Base-by-base conservation (phyloP, 2,888 invertebrate species). In the Spatulosminthurus flaviceps region DNA sequence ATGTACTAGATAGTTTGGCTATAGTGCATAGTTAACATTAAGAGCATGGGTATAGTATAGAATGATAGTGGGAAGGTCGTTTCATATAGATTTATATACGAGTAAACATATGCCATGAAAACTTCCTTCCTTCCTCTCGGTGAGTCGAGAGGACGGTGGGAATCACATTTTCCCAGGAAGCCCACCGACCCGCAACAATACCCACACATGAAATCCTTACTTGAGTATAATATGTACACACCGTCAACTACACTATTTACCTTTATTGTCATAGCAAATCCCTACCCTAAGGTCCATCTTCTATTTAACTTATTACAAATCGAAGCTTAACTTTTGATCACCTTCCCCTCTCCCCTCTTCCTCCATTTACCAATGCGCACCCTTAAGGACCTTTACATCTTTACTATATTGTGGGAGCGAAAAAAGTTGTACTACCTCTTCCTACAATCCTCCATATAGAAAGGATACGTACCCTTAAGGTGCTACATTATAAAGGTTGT, bases 161-260 rank as follows among this genome's bases (percentile, higher is more conserved):
- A 74, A 71, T 71, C 41, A 29, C 34, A 29, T 72, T 70, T 78
- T 72, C 71, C 61, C 75, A 75, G 75, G 75, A 51, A 75, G 75
- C 75, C 78, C 78, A 72, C 28, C 60, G 78, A 41, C 69, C 51
- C 77, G 69, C 51, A 69, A 77, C 69, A 77, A 69, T 66, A 64
- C 69, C 77, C 77, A 77, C 77, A 77, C 69, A 69, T 77, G 69
- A 77, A 51, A 51, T 42, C 41, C 16, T 42, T 21, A 70, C 22
- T n/a, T 71, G n/a, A 19, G 21, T 41, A n/a, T n/a, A 13, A 13
- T 41, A 41, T 41, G 16, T 51, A 19, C 16, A 19, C 51, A 51
- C 51, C 16, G 51, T 51, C 51, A 51, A 19, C 51, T 51, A n/a
- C n/a, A n/a, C 19, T 51, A 51, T 51, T 51, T 51, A 51, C 51